Evolutionary conservation across 2,797 vertebrate species (phyloP).

Genomic region (Podarcis siculus): DNA sequence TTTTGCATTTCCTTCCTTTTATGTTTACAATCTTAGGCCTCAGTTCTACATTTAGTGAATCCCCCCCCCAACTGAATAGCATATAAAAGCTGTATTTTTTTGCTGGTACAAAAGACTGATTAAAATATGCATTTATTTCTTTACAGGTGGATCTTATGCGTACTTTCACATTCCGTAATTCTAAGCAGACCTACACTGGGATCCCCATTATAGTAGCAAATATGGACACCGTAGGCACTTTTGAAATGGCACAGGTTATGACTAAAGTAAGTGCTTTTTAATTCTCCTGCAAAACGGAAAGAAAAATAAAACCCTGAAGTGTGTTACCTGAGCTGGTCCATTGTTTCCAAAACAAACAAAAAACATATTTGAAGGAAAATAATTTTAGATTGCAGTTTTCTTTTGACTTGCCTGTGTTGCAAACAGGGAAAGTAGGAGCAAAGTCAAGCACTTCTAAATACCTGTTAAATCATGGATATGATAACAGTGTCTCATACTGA

Average conservation of each 20-base stretch:
- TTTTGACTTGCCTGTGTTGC: background rate
- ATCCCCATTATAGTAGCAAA: constrained; percentile 97
- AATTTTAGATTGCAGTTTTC: background rate
- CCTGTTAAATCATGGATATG: background rate
- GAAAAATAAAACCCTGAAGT: background rate
- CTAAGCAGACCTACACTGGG: constrained; percentile 94
- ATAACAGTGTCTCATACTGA: too few relatives aligned
- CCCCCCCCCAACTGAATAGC: background rate
- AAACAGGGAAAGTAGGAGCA: background rate
- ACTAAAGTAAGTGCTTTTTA: constrained; percentile 85
- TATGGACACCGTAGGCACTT: constrained; percentile 99
- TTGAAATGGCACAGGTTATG: constrained; percentile 95
- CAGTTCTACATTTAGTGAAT: constrained; percentile 27
- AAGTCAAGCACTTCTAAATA: background rate
- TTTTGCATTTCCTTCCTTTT: background rate
- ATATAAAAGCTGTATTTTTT: background rate
- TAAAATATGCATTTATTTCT: background rate
- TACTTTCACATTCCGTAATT: constrained; percentile 97
- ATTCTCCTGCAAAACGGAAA: constrained; percentile 17
- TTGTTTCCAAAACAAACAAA: background rate
- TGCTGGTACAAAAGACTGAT: background rate
- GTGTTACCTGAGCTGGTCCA: background rate
- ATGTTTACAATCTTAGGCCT: background rate
- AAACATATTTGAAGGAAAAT: background rate
- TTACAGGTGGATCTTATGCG: constrained; percentile 91